Base-by-base conservation (phyloP, 2,797 vertebrate species). In the Pipistrellus kuhlii region DNA sequence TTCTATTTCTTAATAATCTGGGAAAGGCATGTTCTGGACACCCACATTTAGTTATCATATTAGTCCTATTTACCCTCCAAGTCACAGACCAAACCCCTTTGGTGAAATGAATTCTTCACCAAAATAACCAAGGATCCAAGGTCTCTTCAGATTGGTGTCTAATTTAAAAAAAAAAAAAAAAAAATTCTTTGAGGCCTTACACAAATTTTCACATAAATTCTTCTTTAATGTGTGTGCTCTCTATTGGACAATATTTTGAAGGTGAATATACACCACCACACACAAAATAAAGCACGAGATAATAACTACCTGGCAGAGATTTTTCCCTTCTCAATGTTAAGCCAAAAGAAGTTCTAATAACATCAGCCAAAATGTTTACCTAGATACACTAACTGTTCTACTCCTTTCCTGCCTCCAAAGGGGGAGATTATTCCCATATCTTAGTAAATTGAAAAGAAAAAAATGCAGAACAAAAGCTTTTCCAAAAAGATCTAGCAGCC, bases 211-310 rank as follows among this genome's bases (percentile, higher is more conserved):
- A 86, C 8, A 21, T 32, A 27, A 23, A 2, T 86, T 78, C 68
- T 89, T 55, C 68, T 35, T 89, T 78, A 64, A 41, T 35, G 3
- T 59, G 13, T 32, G 21, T 53, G 3, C 15, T 35, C 15, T n/a
- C 44, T 80, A 66, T 5, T 4, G 4, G 18, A 23, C 46, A 38
- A 66, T 25, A 94, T 46, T 83, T 88, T 84, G 51, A 23, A 92
- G 41, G 9, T 59, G 30, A 88, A 57, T 18, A 59, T 2, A 73
- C 6, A 66, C 27, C 15, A 48, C 27, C 59, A 90, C 14, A 69
- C 1, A 72, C n/a, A 92, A 88, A 95, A 66, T 71, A 78, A 55
- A 94, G 21, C 64, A 55, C 7, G n/a, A 94, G 48, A 76, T 91
- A 59, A 81, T 20, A 66, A 73, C 30, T 32, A 72, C 62, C 20